Evolutionary conservation across 2,113 vertebrate genomes (phyloP).

Genomic region (Ploceus nigricollis): DNA sequence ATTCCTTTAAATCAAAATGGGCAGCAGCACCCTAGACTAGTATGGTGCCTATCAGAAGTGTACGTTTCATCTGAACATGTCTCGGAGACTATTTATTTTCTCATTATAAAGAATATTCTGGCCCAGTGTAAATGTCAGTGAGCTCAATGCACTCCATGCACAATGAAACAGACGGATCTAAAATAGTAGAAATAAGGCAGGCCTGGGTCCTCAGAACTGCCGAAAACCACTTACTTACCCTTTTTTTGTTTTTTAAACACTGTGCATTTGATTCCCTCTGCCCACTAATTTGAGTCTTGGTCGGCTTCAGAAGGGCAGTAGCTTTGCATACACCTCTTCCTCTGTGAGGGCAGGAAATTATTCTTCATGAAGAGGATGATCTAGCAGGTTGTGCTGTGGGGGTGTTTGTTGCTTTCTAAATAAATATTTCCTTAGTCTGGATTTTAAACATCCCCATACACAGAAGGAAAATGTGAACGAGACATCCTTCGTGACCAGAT

Average conservation of each 20-base stretch:
- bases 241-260: not conserved
- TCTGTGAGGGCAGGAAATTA: not conserved
- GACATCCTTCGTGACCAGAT: fast-evolving
- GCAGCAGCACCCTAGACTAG: not conserved
- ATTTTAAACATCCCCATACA: not conserved
- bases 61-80: not conserved
- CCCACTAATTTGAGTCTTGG: not conserved
- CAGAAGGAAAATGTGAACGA: fast-evolving
- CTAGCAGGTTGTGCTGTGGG: not conserved
- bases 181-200: not conserved
- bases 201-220: not conserved
- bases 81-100: not conserved
- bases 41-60: not conserved
- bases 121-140: not conserved
- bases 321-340: not conserved
- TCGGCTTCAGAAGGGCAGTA: not conserved
- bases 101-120: not conserved
- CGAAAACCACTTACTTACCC: not conserved
- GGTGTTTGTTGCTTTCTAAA: not conserved
- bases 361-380: not conserved
- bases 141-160: not conserved
- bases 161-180: not conserved
- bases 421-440: not conserved
- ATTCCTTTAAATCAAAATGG: not conserved
- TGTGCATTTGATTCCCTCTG: not conserved